phyloP scores from a whole-genome alignment of 2,797 vertebrate species.

The Xiphophorus birchmanni region DNA sequence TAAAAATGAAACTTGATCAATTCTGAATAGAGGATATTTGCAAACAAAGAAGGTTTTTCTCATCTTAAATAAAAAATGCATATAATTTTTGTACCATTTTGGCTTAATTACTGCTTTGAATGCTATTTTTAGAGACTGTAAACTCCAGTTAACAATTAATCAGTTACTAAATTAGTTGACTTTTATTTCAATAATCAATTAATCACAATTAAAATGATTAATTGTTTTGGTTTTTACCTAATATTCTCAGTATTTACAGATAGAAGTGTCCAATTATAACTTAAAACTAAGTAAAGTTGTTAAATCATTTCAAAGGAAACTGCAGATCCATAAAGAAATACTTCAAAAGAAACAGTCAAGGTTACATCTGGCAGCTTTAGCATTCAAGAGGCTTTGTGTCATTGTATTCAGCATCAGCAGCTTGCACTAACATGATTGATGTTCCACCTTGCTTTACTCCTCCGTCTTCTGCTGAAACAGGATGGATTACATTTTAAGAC shows the following conservation, averaged over 20 bases:
- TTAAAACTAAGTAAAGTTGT: not conserved
- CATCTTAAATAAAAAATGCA: too few species aligned
- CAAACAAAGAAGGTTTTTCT: too few species aligned
- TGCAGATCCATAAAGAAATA: not conserved
- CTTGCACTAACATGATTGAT: not conserved
- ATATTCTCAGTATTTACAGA: not conserved
- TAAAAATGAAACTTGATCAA: too few species aligned
- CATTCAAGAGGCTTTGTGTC: not conserved
- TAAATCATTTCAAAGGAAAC: not conserved
- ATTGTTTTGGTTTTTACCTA: not conserved
- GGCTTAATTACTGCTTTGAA: too few species aligned
- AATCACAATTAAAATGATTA: too few species aligned
- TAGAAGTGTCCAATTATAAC: not conserved
- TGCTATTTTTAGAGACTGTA: too few species aligned
- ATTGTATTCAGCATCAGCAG: not conserved
- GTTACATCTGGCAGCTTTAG: not conserved
- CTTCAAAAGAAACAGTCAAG: not conserved
- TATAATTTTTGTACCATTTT: too few species aligned
- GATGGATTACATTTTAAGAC: not conserved
- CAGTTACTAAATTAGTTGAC: too few species aligned
- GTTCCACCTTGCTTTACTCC: not conserved
- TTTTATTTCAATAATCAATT: too few species aligned
- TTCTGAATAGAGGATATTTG: too few species aligned
- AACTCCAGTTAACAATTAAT: too few species aligned
- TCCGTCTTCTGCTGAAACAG: not conserved